Conservation (phyloP, 1,140 invertebrate genomes). For the Orchesella cincta region DNA sequence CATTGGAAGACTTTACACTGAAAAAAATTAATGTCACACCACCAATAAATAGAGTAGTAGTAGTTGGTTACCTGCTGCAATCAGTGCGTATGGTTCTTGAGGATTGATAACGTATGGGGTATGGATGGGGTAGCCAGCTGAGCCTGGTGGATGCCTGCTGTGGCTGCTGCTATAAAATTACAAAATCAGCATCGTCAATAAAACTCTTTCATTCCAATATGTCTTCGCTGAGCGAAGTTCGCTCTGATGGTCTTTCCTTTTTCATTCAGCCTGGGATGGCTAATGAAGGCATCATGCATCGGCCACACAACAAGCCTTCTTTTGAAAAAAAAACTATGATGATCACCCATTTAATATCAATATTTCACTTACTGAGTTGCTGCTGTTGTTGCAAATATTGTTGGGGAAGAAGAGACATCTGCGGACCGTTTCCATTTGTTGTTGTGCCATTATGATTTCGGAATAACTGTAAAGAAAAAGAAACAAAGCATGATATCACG, state of each 20-base stretch:
- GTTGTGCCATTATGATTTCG: conserved; percentile 66
- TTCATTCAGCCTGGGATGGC: not conserved
- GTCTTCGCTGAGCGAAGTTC: not conserved
- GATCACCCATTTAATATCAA: too few species aligned
- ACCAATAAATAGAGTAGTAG: too few species aligned
- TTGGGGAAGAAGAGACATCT: conserved; percentile 64
- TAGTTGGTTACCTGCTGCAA: conserved; percentile 54
- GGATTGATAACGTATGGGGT: conserved; percentile 88
- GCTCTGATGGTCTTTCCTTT: not conserved
- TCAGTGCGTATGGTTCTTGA: conserved; percentile 66
- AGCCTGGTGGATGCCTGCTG: conserved; percentile 57
- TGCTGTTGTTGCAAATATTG: conserved; percentile 59
- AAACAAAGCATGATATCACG: not conserved
- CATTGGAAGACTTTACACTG: too few species aligned
- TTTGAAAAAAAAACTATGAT: too few species aligned
- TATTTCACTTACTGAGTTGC: conserved; percentile 53
- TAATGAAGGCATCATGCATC: too few species aligned
- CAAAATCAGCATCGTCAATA: not conserved
- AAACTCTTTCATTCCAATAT: not conserved
- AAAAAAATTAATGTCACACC: too few species aligned
- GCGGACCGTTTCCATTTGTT: conserved; percentile 65
- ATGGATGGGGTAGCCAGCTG: conserved; percentile 71
- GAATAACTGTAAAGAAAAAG: conserved; percentile 69
- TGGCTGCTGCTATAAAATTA: conserved; percentile 32
- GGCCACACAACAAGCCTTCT: too few species aligned